These are phyloP conservation scores for Pteruthius melanotis DNA, from an alignment of 2,113 vertebrate genomes.

Conservation along the genomic window DNA sequence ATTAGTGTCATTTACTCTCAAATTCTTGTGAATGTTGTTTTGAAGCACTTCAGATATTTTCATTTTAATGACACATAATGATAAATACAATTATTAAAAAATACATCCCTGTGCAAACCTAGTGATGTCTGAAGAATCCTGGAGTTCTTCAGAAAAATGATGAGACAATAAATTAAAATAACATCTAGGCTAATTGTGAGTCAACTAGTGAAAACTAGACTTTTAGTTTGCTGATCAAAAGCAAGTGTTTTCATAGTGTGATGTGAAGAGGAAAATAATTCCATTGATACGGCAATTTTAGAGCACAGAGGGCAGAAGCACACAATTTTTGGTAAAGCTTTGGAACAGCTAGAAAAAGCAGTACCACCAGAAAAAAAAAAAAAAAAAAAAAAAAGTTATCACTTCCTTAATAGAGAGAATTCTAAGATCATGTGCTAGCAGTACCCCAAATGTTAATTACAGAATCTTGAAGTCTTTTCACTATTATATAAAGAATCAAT, in stretches of 20 bases:
- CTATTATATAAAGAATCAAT: conserved; percentile 3
- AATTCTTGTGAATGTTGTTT: conserved; percentile 36
- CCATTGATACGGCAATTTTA: neutral
- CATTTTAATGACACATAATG: conserved; percentile 50
- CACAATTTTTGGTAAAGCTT: neutral
- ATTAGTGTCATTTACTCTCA: conserved; percentile 49
- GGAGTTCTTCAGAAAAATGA: conserved; percentile 11
- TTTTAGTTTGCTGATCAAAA: conserved; percentile 22
- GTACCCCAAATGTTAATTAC: conserved; percentile 7
- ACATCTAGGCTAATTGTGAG: conserved; percentile 9
- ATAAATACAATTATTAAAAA: conserved; percentile 52
- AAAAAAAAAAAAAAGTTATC: neutral
- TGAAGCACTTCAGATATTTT: conserved; percentile 43
- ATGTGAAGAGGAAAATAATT: neutral
- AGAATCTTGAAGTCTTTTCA: conserved; percentile 32
- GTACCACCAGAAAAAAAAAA: neutral
- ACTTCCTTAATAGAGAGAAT: neutral
- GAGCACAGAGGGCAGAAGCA: neutral
- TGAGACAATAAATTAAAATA: conserved; percentile 42
- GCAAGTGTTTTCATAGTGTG: neutral
- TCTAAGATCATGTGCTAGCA: conserved; percentile 1
- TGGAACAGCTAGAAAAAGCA: neutral
- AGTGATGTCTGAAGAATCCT: conserved; percentile 14
- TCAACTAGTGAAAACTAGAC: conserved; percentile 6
- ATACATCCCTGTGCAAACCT: conserved; percentile 8